phyloP scores from a whole-genome alignment of 2,888 invertebrate genomes.

The Conus canariensis region DNA sequence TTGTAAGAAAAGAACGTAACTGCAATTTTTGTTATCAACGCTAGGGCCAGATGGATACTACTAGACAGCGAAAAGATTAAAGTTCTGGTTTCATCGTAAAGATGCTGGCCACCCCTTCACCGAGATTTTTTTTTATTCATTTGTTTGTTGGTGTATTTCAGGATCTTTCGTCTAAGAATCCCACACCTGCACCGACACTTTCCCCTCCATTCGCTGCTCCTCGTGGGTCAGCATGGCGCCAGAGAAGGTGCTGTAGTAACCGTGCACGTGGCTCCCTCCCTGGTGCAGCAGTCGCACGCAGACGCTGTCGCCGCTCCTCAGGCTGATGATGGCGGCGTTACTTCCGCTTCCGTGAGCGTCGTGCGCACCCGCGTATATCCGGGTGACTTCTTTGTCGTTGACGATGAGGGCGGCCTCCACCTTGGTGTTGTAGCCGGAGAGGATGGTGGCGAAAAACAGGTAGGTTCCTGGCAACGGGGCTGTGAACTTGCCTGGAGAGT shows the following conservation, averaged over 20 bases:
- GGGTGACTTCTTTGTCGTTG: constrained; percentile 58
- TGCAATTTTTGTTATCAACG: too few species aligned
- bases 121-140: not conserved
- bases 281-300: constrained; percentile 57
- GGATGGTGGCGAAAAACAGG: constrained; percentile 53
- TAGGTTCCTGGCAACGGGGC: constrained; percentile 54
- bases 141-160: not conserved
- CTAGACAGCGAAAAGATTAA: not conserved
- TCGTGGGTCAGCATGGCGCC: constrained; percentile 50
- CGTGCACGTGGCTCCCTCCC: constrained; percentile 58
- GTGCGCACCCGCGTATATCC: constrained; percentile 59
- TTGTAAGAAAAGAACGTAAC: too few species aligned
- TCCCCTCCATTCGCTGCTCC: constrained; percentile 17
- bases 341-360: constrained; percentile 61
- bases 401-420: constrained; percentile 57
- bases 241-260: constrained; percentile 58
- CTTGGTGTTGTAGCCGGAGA: constrained; percentile 59
- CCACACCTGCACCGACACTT: not conserved
- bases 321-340: constrained; percentile 53
- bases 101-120: not conserved
- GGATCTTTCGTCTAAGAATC: not conserved
- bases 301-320: constrained; percentile 54
- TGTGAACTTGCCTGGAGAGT: constrained; percentile 52
- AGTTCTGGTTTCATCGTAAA: not conserved
- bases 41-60: not conserved